These are phyloP conservation scores for Miltochrista miniata DNA, from an alignment of 2,888 invertebrate species.

Conservation along the genomic window DNA sequence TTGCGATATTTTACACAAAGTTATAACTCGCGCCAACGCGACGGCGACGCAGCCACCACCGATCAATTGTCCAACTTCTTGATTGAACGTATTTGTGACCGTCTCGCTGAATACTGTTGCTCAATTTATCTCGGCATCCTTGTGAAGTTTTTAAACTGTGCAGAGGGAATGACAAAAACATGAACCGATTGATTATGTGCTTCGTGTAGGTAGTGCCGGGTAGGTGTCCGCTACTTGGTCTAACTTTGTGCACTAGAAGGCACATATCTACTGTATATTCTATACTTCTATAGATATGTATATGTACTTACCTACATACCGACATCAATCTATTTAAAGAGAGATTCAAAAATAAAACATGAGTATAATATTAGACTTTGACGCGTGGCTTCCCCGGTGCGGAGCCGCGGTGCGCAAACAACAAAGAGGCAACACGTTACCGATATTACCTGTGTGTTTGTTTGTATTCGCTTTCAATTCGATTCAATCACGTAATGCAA, in stretches of 20 bases:
- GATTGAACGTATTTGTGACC: neutral
- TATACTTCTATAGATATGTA: too few relatives aligned
- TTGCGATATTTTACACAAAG: neutral
- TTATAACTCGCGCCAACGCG: neutral
- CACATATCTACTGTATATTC: too few relatives aligned
- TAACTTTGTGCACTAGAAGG: too few relatives aligned
- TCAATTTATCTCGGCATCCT: neutral
- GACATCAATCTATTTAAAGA: too few relatives aligned
- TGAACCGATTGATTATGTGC: too few relatives aligned
- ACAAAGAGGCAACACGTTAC: neutral
- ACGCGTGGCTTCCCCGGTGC: neutral
- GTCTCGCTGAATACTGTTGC: too few relatives aligned
- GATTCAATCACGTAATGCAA: neutral
- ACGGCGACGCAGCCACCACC: neutral
- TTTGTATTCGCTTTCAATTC: neutral
- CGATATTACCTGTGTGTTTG: neutral
- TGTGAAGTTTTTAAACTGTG: neutral
- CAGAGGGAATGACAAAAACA: too few relatives aligned
- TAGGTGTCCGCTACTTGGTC: neutral
- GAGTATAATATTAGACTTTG: neutral
- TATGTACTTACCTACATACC: too few relatives aligned
- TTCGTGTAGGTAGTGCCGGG: too few relatives aligned
- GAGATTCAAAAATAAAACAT: too few relatives aligned
- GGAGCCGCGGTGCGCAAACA: neutral
- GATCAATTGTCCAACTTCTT: neutral